Base-by-base conservation (phyloP, 2,797 vertebrate genomes). In the Enteromius argenteus region DNA sequence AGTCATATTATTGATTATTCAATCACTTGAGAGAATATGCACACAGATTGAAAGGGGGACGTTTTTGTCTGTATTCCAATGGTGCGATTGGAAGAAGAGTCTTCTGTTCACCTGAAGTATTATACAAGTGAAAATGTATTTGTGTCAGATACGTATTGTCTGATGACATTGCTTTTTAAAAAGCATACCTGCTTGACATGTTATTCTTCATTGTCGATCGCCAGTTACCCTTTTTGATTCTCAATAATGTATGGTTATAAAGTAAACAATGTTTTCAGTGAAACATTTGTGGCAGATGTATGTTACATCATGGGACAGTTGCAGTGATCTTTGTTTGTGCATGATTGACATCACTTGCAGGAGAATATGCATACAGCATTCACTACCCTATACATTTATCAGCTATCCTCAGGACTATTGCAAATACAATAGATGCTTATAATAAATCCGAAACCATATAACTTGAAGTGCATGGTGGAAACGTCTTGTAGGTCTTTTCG, bases 1-100 rank as follows among this genome's bases (percentile, higher is more conserved):
- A 79, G 80, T 78, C 80, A 80, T 67, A 60, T 80, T 64, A 75
- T 76, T 87, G 79, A 81, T 87, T 73, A 78, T n/a, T 81, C 44
- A 53, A 42, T 84, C 81, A 80, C 77, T 80, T 79, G 66, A 78
- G 75, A 84, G 86, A 76, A 80, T 64, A 86, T 86, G 86, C 86
- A 86, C 77, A 83, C 32, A 17, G 69, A 81, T 69, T 77, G 74
- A 71, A 62, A 60, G 75, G 68, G 80, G 32, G 56, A 60, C 4
- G 35, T 67, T 73, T 69, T 69, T 81, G 73, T 69, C 30, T 81
- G 46, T 76, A 56, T 64, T 84, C 69, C 71, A 68, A 81, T 86
- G 64, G 32, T 86, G 81, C 30, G 71, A 74, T 83, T 74, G 76
- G 81, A 68, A 73, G 53, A 71, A 71, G 78, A 67, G 64, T 84